Evolutionary conservation across 2,797 vertebrate species (phyloP), one percentile per base, ranked within the genome.

Genomic region (Myiotriccus ornatus): DNA sequence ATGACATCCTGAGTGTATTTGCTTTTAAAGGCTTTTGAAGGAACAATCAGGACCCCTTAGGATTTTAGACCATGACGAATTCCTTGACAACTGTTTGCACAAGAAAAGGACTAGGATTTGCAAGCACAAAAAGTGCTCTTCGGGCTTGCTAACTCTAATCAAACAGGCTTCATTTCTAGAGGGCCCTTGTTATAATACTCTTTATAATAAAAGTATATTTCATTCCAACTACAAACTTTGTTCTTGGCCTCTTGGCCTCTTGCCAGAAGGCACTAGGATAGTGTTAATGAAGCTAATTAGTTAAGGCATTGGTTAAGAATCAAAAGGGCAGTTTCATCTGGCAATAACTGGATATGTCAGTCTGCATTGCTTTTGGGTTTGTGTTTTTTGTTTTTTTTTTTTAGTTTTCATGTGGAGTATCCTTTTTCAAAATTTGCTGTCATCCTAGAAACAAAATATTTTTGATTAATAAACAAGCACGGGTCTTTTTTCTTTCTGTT

Each of bases 131-230:
- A 92, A 84, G 35, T 57, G 37, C n/a, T 84, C 23, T 64, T 92
- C 47, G 34, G 53, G 14, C n/a, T 88, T 71, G 11, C 35, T 87
- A 82, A 89, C 34, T 83, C 46, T 60, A 55, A 77, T 73, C 35
- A 96, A 94, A 89, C 4, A 60, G 60, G 25, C 62, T 82, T 86
- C 21, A 67, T 84, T 93, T 94, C 67, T 89, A 65, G 21, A 92
- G 25, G 9, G n/a, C 1, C 9, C 24, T 75, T 91, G 53, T 76
- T 89, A 37, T 69, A 70, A 68, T 84, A 63, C 63, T 78, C 47
- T 77, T 88, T 65, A 35, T 91, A 84, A 96, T 88, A 89, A 84
- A 95, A 90, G 73, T 56, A 34, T 2, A 59, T 89, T 94, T 91
- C 8, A 20, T 87, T 95, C 47, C 34, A 70, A 74, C 18, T 82